These are phyloP conservation scores for Polypterus bichir DNA, from an alignment of 2,113 vertebrate species.

Conservation along the genomic window DNA sequence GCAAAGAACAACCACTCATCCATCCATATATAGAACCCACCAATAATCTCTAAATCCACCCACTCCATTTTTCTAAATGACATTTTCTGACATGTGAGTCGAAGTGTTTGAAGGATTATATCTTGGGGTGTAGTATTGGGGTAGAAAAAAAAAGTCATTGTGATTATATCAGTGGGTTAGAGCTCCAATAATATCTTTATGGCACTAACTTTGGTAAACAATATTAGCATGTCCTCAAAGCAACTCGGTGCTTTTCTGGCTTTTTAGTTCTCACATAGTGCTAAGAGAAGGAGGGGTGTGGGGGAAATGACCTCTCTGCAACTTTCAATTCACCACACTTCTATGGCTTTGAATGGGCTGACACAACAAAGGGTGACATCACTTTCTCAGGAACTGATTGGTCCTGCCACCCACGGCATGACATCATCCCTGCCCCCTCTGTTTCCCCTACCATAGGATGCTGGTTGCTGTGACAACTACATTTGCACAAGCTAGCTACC, in stretches of 20 bases:
- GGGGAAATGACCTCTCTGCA: conserved; percentile 50
- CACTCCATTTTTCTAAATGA: conserved; percentile 9
- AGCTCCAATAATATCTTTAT: conserved; percentile 69
- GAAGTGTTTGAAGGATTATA: conserved; percentile 34
- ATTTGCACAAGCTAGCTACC: conserved; percentile 37
- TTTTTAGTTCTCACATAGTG: conserved; percentile 20
- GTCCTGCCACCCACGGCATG: conserved; percentile 51
- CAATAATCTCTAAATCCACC: neutral
- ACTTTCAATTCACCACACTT: conserved; percentile 67
- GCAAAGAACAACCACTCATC: conserved; percentile 22
- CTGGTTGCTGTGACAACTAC: conserved; percentile 60
- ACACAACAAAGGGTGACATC: conserved; percentile 73
- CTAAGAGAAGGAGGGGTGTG: conserved; percentile 14
- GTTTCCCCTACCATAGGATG: conserved; percentile 46
- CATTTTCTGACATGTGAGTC: conserved; percentile 39
- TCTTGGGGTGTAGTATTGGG: conserved; percentile 27
- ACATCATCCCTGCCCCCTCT: conserved; percentile 51
- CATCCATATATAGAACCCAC: neutral
- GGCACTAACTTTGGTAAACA: conserved; percentile 45
- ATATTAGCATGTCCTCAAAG: conserved; percentile 59
- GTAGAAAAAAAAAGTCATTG: conserved; percentile 19
- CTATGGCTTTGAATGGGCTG: conserved; percentile 69
- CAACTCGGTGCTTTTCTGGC: conserved; percentile 30
- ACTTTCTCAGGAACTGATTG: conserved; percentile 61
- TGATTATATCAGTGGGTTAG: conserved; percentile 32